phyloP scores from a whole-genome alignment of 2,888 invertebrate genomes.

The Agrilus mali region DNA sequence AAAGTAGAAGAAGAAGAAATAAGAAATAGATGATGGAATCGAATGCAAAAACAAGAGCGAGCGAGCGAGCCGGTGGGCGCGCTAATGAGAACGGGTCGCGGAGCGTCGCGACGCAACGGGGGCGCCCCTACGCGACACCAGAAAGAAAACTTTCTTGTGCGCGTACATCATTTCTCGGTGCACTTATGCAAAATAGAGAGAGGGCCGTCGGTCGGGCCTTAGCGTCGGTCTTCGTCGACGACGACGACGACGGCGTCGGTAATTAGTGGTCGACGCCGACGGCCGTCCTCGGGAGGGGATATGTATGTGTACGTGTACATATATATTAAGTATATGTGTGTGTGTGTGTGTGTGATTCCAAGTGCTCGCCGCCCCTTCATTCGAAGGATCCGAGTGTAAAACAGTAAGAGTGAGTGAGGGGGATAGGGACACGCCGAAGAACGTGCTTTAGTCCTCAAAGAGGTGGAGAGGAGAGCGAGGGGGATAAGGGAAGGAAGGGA shows the following conservation, averaged over 20 bases:
- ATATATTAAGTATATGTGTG: conserved; percentile 4
- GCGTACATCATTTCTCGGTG: conserved; percentile 27
- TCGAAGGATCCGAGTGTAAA: conserved; percentile 36
- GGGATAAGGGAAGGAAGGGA: conserved; percentile 18
- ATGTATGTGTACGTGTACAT: neutral
- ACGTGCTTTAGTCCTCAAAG: conserved; percentile 3
- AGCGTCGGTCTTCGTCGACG: conserved; percentile 9
- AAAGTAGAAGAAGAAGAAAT: conserved; percentile 4
- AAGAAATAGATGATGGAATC: conserved; percentile 12
- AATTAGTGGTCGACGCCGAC: conserved; percentile 33
- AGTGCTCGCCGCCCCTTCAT: conserved; percentile 38
- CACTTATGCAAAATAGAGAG: conserved; percentile 35
- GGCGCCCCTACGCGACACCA: conserved; percentile 22
- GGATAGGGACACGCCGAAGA: conserved; percentile 19
- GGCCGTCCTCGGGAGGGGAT: conserved; percentile 4
- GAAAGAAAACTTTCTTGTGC: conserved; percentile 28
- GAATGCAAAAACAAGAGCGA: conserved; percentile 18
- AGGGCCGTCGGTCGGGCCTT: conserved; percentile 10
- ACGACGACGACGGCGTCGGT: conserved; percentile 29
- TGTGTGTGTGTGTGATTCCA: conserved; percentile 33
- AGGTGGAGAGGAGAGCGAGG: conserved; percentile 17
- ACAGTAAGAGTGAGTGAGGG: conserved; percentile 31
- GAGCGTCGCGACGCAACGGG: conserved; percentile 9
- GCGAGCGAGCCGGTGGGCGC: conserved; percentile 13
- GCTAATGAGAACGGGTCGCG: conserved; percentile 11